Evolutionary conservation across 2,888 invertebrate species (phyloP).

Genomic region (Dasypogon diadema): DNA sequence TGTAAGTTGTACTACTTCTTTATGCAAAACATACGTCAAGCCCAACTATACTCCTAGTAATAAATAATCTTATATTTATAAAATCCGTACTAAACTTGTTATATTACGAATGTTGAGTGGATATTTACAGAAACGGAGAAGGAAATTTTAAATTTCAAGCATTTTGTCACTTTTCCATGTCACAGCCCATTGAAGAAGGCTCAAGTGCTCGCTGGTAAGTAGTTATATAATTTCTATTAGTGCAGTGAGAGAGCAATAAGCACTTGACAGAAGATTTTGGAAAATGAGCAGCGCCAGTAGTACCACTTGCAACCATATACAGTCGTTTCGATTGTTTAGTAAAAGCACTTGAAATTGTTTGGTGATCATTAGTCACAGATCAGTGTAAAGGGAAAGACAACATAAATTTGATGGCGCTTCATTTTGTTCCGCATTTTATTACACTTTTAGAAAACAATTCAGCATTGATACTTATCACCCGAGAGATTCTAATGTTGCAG

Average conservation of each 20-base stretch:
- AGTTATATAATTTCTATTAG: slow-evolving; percentile 34
- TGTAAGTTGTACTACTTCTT: too few relatives aligned
- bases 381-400: slow-evolving; percentile 55
- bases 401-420: slow-evolving; percentile 50
- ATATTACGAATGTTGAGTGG: too few relatives aligned
- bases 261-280: slow-evolving; percentile 21
- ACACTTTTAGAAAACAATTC: too few relatives aligned
- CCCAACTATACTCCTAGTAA: too few relatives aligned
- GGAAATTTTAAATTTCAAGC: too few relatives aligned
- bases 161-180: slow-evolving; percentile 50
- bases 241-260: slow-evolving; percentile 4
- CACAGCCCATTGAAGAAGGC: slow-evolving; percentile 49
- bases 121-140: too few relatives aligned
- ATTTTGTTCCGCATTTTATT: not conserved
- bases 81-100: too few relatives aligned
- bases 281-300: slow-evolving; percentile 24
- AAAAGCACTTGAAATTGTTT: slow-evolving; percentile 49
- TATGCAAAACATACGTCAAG: too few relatives aligned
- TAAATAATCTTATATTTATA: too few relatives aligned
- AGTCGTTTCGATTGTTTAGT: slow-evolving; percentile 35
- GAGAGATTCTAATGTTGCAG: too few relatives aligned
- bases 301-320: slow-evolving; percentile 25
- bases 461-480: too few relatives aligned
- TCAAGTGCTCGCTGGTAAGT: slow-evolving; percentile 48
- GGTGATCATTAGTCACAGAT: slow-evolving; percentile 51